phyloP scores from a whole-genome alignment of 2,797 vertebrate species.

The Amblyraja radiata region DNA sequence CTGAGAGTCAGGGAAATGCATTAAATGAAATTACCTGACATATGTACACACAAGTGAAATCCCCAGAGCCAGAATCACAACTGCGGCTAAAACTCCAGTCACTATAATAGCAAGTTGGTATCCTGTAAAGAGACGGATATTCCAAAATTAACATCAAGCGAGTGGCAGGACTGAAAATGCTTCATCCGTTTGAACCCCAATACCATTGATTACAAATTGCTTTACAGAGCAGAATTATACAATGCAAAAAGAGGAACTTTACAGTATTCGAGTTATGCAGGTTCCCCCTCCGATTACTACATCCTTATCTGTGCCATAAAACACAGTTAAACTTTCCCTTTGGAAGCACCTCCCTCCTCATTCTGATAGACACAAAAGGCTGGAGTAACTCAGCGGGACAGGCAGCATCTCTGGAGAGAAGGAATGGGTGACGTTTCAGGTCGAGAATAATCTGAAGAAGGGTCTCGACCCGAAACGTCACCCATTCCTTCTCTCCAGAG shows the following conservation, averaged over 20 bases:
- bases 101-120: not conserved
- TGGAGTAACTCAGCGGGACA: no score
- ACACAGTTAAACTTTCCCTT: no score
- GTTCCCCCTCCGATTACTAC: not conserved
- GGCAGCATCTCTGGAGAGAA: no score
- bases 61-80: not conserved
- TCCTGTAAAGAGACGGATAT: not conserved
- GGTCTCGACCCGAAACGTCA: no score
- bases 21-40: not conserved
- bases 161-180: not conserved
- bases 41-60: not conserved
- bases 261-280: no score
- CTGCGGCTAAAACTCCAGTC: not conserved
- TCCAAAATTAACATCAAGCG: not conserved
- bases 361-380: no score
- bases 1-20: no score
- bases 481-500: no score
- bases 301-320: not conserved
- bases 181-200: not conserved
- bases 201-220: not conserved
- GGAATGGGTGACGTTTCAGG: no score
- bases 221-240: not conserved
- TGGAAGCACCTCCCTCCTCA: no score
- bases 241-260: not conserved
- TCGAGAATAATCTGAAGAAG: no score